Evolutionary conservation across 1,140 invertebrate genomes (phyloP).

Genomic region (Vollenhovia emeryi): DNA sequence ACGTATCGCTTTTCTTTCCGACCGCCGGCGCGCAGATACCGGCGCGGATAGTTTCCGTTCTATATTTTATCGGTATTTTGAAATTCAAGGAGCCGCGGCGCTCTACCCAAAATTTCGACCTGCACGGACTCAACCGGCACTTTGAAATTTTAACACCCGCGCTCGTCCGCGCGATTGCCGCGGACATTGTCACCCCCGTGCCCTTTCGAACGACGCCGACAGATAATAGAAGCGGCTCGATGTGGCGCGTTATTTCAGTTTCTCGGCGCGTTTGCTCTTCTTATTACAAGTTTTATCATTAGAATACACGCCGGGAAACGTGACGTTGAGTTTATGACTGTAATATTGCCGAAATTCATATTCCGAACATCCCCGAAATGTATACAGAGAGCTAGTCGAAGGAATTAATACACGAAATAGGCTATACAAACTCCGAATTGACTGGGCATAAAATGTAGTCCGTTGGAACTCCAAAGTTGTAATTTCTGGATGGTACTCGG

Average conservation of each 20-base stretch:
- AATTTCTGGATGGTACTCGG: constrained; percentile 6
- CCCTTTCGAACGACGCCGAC: not conserved
- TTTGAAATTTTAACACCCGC: constrained; percentile 47
- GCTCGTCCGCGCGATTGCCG: not conserved
- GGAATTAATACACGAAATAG: constrained; percentile 40
- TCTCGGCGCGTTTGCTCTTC: not conserved
- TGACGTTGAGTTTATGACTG: constrained; percentile 27
- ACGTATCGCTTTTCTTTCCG: constrained; percentile 60
- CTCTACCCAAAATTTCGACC: constrained; percentile 44
- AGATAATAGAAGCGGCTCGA: not conserved
- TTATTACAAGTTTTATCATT: constrained; percentile 16
- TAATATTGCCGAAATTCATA: constrained; percentile 34
- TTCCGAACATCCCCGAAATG: not conserved
- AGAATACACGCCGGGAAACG: not conserved
- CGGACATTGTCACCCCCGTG: not conserved
- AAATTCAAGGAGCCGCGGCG: constrained; percentile 40
- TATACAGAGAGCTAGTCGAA: constrained; percentile 19
- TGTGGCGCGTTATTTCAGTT: not conserved
- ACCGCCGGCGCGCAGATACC: not conserved
- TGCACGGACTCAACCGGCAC: not conserved
- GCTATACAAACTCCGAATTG: constrained; percentile 29
- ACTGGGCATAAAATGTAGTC: constrained; percentile 27
- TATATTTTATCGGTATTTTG: constrained; percentile 60
- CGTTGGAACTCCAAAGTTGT: constrained; percentile 22
- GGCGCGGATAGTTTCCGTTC: constrained; percentile 43